These are phyloP conservation scores for Odontomachus brunneus DNA, from an alignment of 1,140 invertebrate species.

Conservation along the genomic window DNA sequence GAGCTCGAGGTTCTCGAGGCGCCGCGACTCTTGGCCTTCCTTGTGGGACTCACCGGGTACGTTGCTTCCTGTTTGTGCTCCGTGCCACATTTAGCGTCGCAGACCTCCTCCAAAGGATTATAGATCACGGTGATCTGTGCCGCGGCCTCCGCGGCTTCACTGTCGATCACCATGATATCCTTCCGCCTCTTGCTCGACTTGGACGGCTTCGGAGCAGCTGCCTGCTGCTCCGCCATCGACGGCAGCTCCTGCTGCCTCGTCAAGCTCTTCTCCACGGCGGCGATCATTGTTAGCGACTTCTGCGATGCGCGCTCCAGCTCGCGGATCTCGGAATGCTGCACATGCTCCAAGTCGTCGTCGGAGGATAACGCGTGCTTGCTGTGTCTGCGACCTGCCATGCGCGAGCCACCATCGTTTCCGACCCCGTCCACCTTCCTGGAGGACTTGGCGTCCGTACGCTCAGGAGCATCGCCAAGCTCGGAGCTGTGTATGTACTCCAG, in stretches of 20 bases:
- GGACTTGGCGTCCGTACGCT: background rate
- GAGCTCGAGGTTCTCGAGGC: slow-evolving; percentile 24
- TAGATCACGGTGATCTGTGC: slow-evolving; percentile 73
- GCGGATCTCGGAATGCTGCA: slow-evolving; percentile 72
- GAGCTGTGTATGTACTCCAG: slow-evolving; percentile 80
- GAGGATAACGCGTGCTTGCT: slow-evolving; percentile 58
- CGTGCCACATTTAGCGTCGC: background rate
- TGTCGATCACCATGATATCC: slow-evolving; percentile 74
- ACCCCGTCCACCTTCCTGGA: background rate
- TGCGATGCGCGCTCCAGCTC: background rate
- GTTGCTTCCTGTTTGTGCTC: slow-evolving; percentile 14
- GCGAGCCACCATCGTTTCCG: background rate
- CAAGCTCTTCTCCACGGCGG: background rate
- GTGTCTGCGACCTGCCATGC: background rate
- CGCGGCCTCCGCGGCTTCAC: slow-evolving; percentile 42
- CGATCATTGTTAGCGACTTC: too few relatives aligned
- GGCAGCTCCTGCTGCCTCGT: slow-evolving; percentile 42
- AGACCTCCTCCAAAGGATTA: slow-evolving; percentile 58
- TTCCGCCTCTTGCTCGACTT: slow-evolving; percentile 67
- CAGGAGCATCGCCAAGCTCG: slow-evolving; percentile 69
- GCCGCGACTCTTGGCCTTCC: slow-evolving; percentile 64
- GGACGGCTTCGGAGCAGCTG: background rate
- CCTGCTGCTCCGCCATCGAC: slow-evolving; percentile 5
- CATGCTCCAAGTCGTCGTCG: slow-evolving; percentile 81
- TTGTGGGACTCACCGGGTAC: slow-evolving; percentile 65